These are phyloP conservation scores for Hippopotamyrus pictus DNA, from an alignment of 2,797 vertebrate genomes.

Conservation along the genomic window DNA sequence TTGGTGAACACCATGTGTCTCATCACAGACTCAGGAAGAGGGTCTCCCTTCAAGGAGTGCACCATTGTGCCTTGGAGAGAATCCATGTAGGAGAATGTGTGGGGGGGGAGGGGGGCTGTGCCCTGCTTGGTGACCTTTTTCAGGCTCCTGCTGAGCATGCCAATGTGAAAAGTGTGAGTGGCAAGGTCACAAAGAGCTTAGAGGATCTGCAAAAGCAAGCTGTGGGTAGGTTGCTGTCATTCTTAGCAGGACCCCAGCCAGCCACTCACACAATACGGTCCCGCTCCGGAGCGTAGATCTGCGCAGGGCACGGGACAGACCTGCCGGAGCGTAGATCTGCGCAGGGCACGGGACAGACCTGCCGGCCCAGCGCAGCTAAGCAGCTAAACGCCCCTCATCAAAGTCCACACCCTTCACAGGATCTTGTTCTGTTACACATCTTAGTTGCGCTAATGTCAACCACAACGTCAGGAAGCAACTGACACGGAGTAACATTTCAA, in stretches of 20 bases:
- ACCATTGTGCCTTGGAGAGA: neutral
- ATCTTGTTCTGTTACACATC: neutral
- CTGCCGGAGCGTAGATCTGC: neutral
- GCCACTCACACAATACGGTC: neutral
- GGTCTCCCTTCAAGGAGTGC: neutral
- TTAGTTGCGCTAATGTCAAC: neutral
- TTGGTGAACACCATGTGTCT: slow-evolving; percentile 4
- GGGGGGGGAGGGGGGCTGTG: neutral
- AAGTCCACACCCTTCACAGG: neutral
- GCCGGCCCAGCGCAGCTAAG: neutral
- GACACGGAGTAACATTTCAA: neutral
- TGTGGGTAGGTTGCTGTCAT: neutral
- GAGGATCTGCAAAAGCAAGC: neutral
- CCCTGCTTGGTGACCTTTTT: neutral
- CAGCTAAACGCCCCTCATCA: neutral
- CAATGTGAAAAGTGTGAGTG: neutral
- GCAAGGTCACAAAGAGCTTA: neutral
- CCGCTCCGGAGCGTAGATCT: neutral
- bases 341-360: neutral
- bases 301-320: neutral
- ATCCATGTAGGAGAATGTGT: neutral
- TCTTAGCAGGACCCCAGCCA: neutral
- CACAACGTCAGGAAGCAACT: neutral
- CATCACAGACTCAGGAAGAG: neutral
- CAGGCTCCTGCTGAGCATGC: neutral